Percentiles rank a stretch among this genome's conserved stretches.
phyloP scores from a whole-genome alignment of 35 echinoderm and acorn worm genomes.

The Chiridota heheva region DNA sequence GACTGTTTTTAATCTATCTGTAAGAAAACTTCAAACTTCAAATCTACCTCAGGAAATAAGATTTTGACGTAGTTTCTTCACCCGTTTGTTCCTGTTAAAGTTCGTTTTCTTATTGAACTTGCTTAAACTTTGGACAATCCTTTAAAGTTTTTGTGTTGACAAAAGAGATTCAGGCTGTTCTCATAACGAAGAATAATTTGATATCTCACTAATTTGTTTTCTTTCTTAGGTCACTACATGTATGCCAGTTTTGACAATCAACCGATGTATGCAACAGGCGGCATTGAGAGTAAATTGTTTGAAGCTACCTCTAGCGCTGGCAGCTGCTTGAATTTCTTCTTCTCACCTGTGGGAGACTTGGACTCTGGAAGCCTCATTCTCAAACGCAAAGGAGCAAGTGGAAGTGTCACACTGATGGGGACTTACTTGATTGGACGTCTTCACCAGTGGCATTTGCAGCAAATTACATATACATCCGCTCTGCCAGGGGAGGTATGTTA shows the following conservation, averaged over 20 bases:
- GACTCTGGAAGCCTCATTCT: slow-evolving; percentile 7
- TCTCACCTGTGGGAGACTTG: slow-evolving; percentile 16
- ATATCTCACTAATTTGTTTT: not conserved
- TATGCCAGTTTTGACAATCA: slow-evolving; percentile 20
- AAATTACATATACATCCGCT: slow-evolving; percentile 19
- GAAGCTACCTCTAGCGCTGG: not conserved
- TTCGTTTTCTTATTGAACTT: no score
- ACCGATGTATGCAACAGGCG: slow-evolving; percentile 1
- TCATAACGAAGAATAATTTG: no score
- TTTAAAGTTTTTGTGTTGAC: no score
- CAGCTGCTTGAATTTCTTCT: slow-evolving; percentile 27
- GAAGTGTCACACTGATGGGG: not conserved
- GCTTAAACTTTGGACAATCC: no score
- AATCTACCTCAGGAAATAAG: no score
- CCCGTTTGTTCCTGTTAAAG: no score
- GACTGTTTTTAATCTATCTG: no score
- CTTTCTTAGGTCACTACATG: slow-evolving; percentile 33
- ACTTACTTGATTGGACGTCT: slow-evolving; percentile 11
- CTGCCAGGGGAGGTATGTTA: slow-evolving; percentile 23
- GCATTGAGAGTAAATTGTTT: not conserved
- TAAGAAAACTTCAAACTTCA: no score
- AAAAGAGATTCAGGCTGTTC: no score
- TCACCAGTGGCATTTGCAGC: slow-evolving; percentile 24
- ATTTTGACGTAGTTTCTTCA: no score
- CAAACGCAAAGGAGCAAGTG: not conserved